Percentiles rank a stretch among this genome's conserved stretches.
phyloP scores from a whole-genome alignment of 2,113 vertebrate genomes.

The Caracal caracal region DNA sequence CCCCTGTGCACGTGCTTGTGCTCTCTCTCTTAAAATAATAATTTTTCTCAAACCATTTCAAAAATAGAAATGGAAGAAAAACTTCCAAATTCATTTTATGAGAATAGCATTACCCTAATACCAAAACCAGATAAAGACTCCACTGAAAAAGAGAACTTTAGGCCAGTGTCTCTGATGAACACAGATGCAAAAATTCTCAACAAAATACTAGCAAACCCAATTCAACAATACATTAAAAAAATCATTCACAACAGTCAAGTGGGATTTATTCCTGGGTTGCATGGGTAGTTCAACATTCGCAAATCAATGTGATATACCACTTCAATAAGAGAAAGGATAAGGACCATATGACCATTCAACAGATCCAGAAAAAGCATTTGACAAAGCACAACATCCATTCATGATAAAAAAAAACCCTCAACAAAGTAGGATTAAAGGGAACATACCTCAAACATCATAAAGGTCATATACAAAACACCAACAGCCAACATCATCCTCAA shows the following conservation, averaged over 20 bases:
- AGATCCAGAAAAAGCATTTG: neutral
- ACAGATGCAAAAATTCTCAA: neutral
- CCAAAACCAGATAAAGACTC: neutral
- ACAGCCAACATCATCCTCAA: neutral
- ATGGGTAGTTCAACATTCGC: neutral
- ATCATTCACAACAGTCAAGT: neutral
- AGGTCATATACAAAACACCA: neutral
- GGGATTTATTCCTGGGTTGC: neutral
- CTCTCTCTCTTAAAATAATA: too few species aligned
- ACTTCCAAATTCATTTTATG: neutral
- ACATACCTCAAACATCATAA: neutral
- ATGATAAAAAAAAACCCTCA: neutral
- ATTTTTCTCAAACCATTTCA: neutral
- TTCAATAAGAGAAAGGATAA: neutral
- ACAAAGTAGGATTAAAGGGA: neutral
- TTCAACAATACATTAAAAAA: neutral
- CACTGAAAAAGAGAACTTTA: neutral
- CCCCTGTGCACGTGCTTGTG: too few species aligned
- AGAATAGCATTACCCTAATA: neutral
- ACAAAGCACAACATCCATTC: neutral
- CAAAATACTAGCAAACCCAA: neutral
- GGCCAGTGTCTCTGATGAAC: neutral
- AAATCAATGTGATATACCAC: neutral
- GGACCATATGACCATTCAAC: neutral
- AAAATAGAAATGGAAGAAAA: neutral